A percentile compares a stretch with the other conserved stretches of the same genome.
Evolutionary conservation across 2,888 invertebrate species (phyloP).

Genomic region (Mimas tiliae): DNA sequence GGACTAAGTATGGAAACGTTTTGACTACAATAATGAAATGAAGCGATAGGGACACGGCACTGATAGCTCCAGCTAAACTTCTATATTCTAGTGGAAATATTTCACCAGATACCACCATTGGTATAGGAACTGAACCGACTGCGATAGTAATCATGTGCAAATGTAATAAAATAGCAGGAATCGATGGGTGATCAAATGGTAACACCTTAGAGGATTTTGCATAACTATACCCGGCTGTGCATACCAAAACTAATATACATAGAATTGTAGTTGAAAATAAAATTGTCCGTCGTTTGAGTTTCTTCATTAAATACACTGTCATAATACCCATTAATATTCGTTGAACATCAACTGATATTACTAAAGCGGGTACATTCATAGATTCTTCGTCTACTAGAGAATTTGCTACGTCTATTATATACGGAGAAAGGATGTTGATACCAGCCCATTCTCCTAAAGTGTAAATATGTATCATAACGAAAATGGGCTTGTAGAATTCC

Average conservation of each 20-base stretch:
- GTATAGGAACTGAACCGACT: conserved; percentile 85
- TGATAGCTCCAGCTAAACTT: conserved; percentile 81
- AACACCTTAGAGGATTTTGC: conserved; percentile 40
- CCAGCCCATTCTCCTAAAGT: conserved; percentile 87
- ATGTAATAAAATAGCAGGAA: conserved; percentile 58
- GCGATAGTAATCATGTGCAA: conserved; percentile 81
- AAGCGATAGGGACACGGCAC: conserved; percentile 58
- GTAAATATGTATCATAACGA: conserved; percentile 84
- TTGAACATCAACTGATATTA: conserved; percentile 65
- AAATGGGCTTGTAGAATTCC: conserved; percentile 84
- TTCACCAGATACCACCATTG: conserved; percentile 89
- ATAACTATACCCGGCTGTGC: conserved; percentile 62
- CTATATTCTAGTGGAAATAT: conserved; percentile 85
- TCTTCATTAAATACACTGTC: conserved; percentile 67
- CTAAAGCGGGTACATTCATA: conserved; percentile 54
- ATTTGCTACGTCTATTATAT: conserved; percentile 58
- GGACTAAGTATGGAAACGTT: conserved; percentile 58
- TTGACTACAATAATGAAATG: conserved; percentile 64
- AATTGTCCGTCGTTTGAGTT: conserved; percentile 65
- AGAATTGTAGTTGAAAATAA: conserved; percentile 59
- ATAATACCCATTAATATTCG: conserved; percentile 62
- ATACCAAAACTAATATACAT: conserved; percentile 58
- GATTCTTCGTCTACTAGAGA: conserved; percentile 56
- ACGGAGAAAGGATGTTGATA: conserved; percentile 84
- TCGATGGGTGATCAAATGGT: conserved; percentile 53